These are phyloP conservation scores for Crepidodera aurea DNA, from an alignment of 2,888 invertebrate genomes.

Conservation along the genomic window DNA sequence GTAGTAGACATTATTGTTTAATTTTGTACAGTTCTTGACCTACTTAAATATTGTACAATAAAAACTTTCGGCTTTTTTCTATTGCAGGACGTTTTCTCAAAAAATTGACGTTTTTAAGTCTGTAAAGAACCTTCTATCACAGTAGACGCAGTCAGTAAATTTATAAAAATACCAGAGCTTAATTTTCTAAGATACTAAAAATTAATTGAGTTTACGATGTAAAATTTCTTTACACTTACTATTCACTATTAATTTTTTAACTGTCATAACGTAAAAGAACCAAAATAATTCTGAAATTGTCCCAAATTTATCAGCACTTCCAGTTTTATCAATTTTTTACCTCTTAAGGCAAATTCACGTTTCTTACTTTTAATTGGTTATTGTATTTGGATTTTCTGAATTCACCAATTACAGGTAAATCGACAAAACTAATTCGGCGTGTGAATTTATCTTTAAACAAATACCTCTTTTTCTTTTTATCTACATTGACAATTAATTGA, in stretches of 20 bases:
- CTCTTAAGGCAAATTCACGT: not conserved
- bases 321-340: constrained; percentile 15
- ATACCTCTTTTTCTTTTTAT: not conserved
- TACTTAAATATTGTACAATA: constrained; percentile 6
- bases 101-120: constrained; percentile 26
- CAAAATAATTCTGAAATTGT: not conserved
- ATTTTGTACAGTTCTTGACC: not conserved
- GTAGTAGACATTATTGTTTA: constrained; percentile 21
- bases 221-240: not conserved
- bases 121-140: constrained; percentile 24
- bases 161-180: constrained; percentile 2
- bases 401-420: not conserved
- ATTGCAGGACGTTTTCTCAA: constrained; percentile 17
- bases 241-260: not conserved
- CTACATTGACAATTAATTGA: too few relatives aligned
- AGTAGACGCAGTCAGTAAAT: constrained; percentile 18
- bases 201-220: not conserved
- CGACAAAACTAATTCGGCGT: not conserved
- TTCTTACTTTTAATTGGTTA: not conserved
- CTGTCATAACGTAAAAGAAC: constrained; percentile 4
- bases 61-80: constrained; percentile 9
- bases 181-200: too few relatives aligned
- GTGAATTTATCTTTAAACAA: not conserved
- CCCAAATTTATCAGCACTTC: not conserved
- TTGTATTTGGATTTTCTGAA: not conserved